Conservation (phyloP, 1,140 invertebrate species). For the Cylas formicarius region DNA sequence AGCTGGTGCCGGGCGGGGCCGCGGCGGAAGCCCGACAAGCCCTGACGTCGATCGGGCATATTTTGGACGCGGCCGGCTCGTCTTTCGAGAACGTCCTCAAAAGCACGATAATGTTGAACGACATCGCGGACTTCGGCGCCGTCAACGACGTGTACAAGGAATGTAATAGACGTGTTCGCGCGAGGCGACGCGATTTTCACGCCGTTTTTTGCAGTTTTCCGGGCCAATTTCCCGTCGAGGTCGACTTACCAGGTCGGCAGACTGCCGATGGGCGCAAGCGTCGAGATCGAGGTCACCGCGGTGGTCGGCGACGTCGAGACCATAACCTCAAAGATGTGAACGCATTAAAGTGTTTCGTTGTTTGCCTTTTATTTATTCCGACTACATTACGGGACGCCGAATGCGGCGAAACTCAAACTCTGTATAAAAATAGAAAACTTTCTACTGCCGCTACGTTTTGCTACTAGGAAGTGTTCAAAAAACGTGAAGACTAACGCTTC, state of each 20-base stretch:
- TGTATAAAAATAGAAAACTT: no score
- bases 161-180: conserved; percentile 39
- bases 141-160: conserved; percentile 81
- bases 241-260: conserved; percentile 71
- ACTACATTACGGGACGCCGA: no score
- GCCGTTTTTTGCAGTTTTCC: conserved; percentile 55
- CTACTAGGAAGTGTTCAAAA: no score
- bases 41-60: conserved; percentile 66
- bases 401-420: no score
- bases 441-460: no score
- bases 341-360: no score
- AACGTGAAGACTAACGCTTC: no score
- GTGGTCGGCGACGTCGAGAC: conserved; percentile 46
- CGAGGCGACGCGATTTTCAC: not conserved
- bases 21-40: conserved; percentile 65
- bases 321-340: not conserved
- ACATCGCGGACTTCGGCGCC: conserved; percentile 70
- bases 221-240: conserved; percentile 64
- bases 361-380: no score
- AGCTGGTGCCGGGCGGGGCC: conserved; percentile 68
- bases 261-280: conserved; percentile 62
- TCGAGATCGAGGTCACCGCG: conserved; percentile 81
- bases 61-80: conserved; percentile 67
- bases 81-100: conserved; percentile 73
- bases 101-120: conserved; percentile 71